These are phyloP conservation scores for Drosophila pachea DNA, from an alignment of 1,140 invertebrate species.

Conservation along the genomic window DNA sequence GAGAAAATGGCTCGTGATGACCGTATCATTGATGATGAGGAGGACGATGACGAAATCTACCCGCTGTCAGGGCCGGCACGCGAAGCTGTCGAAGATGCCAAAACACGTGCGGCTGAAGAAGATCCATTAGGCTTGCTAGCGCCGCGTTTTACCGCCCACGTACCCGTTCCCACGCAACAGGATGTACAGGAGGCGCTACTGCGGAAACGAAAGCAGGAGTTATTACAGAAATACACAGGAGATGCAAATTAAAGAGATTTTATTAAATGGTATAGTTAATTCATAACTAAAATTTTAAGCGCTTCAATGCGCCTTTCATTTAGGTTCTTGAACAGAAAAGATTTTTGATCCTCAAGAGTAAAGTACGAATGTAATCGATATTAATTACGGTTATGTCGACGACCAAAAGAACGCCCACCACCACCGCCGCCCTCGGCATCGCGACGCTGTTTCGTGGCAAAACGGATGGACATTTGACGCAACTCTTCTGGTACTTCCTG, in stretches of 20 bases:
- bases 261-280: constrained; percentile 1
- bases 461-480: constrained; percentile 85
- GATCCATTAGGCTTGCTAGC: constrained; percentile 74
- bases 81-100: constrained; percentile 65
- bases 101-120: constrained; percentile 37
- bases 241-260: constrained; percentile 39
- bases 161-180: constrained; percentile 91
- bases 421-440: constrained; percentile 76
- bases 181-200: constrained; percentile 94
- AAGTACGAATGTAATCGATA: constrained; percentile 6
- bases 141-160: constrained; percentile 87
- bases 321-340: constrained; percentile 13
- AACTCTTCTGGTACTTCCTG: constrained; percentile 88
- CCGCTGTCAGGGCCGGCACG: constrained; percentile 64
- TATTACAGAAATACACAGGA: constrained; percentile 86
- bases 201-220: constrained; percentile 91
- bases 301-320: constrained; percentile 46
- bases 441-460: constrained; percentile 82
- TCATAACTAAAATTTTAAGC: constrained; percentile 21
- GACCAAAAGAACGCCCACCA: constrained; percentile 24
- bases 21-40: constrained; percentile 80
- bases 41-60: constrained; percentile 81
- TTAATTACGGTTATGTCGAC: constrained; percentile 28
- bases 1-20: constrained; percentile 82
- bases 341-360: background rate